These are phyloP conservation scores for Bucorvus abyssinicus DNA, from an alignment of 2,797 vertebrate genomes.

Conservation along the genomic window DNA sequence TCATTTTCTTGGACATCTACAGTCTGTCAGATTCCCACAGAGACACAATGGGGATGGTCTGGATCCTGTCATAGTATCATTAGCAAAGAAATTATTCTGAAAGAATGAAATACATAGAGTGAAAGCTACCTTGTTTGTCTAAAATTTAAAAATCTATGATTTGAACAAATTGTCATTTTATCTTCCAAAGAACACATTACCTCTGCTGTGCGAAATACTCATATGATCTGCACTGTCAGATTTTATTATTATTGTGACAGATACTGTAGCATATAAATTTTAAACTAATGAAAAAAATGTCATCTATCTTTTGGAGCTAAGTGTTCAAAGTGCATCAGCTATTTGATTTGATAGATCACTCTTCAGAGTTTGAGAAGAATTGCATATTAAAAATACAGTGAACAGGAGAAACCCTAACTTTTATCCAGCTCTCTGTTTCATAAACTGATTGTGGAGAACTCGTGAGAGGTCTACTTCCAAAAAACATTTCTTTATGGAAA, in stretches of 20 bases:
- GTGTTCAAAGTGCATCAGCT: constrained; percentile 70
- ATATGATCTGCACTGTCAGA: constrained; percentile 76
- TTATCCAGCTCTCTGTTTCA: constrained; percentile 12
- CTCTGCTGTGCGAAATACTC: constrained; percentile 61
- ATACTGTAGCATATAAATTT: constrained; percentile 72
- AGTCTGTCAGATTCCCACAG: background rate
- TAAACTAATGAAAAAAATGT: constrained; percentile 79
- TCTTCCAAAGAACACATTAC: constrained; percentile 70
- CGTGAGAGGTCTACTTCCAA: constrained; percentile 19
- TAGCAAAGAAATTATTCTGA: constrained; percentile 27
- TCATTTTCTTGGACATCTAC: background rate
- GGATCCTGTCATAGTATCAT: background rate
- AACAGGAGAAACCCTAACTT: constrained; percentile 53
- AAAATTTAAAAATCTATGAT: constrained; percentile 67
- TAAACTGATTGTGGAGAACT: constrained; percentile 66
- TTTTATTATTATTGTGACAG: constrained; percentile 81
- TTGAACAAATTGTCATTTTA: constrained; percentile 77
- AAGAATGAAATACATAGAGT: constrained; percentile 23
- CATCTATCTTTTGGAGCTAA: constrained; percentile 73
- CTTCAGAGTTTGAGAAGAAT: constrained; percentile 63
- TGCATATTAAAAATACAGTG: constrained; percentile 65
- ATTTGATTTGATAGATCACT: constrained; percentile 71
- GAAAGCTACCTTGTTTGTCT: constrained; percentile 55
- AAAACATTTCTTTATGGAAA: background rate
- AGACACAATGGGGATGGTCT: background rate